phyloP scores from a whole-genome alignment of 2,797 vertebrate species.

The Anguilla obscura region DNA sequence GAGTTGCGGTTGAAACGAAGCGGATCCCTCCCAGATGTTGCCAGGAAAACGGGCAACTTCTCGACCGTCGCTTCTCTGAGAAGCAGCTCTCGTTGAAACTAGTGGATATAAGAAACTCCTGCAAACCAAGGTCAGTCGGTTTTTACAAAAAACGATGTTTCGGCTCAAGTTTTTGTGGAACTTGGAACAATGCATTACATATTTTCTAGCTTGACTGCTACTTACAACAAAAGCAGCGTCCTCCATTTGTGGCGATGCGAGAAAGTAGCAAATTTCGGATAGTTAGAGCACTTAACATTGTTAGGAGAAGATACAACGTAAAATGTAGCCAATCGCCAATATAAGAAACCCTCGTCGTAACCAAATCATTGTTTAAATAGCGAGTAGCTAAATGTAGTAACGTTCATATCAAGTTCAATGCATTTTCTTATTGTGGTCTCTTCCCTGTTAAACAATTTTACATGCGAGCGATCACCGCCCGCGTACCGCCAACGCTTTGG shows the following conservation, averaged over 20 bases:
- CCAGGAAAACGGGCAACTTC: conserved; percentile 17
- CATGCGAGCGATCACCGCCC: conserved; percentile 38
- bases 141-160: neutral
- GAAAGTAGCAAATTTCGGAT: neutral
- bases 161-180: neutral
- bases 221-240: neutral
- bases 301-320: neutral
- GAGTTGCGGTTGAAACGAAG: neutral
- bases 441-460: conserved; percentile 47
- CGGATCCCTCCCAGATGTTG: conserved; percentile 25
- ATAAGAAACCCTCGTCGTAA: neutral
- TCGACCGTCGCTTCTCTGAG: neutral
- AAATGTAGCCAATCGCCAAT: neutral
- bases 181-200: neutral
- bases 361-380: neutral
- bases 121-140: conserved; percentile 69
- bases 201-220: neutral
- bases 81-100: conserved; percentile 57
- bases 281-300: neutral
- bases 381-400: neutral
- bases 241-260: conserved; percentile 20
- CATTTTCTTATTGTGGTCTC: conserved; percentile 50
- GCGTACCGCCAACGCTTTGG: neutral
- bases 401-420: neutral
- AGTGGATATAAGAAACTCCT: conserved; percentile 69